Base-by-base conservation (phyloP, 1,140 invertebrate species). In the Zaprionus inermis region DNA sequence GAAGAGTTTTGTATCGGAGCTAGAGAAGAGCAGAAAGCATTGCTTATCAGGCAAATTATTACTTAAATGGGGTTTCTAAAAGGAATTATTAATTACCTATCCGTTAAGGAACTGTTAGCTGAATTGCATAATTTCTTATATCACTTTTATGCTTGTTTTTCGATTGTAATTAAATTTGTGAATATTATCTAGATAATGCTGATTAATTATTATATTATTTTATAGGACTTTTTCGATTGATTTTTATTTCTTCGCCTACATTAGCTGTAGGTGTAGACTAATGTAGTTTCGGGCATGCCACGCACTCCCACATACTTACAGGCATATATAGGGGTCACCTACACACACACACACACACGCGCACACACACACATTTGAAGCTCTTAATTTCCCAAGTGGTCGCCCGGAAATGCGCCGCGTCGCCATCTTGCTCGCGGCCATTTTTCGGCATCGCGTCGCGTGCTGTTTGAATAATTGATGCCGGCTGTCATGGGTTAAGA, bases 381-480 rank as follows among this genome's bases (percentile, higher is more conserved):
- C 52, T 34, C 30, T 71, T 88, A 72, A 86, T 86, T 86, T 86
- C 83, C 83, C 84, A 57, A 76, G 83, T 73, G 83, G 67, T 61
- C 46, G 68, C 28, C 28, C 57, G 63, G 73, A 77, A 68, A 70
- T 73, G 51, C 56, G 56, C 56, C 61, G 61, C 61, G 61, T 55
- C 79, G 72, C 72, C 79, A 82, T 83, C 77, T 82, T 72, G 59
- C 76, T 51, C 68, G 56, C 76, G 83, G 79, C 83, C 79, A 83
- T 88, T 79, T 88, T 75, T 72, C 64, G 75, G 73, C 67, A 69
- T 79, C 73, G 83, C 76, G 79, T 79, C 73, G 83, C 76, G 79
- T 83, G 72, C 80, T 51, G 63, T 51, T 54, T 89, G 65, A 86
- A 86, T 88, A 89, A 83, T 88, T 80, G 64, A 88, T 82, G 70